Evolutionary conservation across 2,797 vertebrate genomes (phyloP).

Genomic region (Gallinago stenura): DNA sequence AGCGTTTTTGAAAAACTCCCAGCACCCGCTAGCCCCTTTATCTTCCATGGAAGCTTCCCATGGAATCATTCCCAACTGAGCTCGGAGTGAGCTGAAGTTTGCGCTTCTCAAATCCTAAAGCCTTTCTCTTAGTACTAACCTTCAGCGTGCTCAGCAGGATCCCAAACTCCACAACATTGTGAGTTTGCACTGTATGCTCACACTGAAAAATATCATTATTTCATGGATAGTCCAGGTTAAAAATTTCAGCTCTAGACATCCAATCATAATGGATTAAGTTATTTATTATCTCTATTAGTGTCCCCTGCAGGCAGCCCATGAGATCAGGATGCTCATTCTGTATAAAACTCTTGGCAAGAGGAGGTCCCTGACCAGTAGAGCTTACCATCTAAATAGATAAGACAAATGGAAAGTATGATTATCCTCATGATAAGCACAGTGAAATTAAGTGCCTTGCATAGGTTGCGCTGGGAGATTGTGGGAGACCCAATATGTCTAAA

Average conservation of each 20-base stretch:
- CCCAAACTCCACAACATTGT: background rate
- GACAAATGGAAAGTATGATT: slow-evolving; percentile 13
- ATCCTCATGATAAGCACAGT: background rate
- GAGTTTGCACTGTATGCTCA: background rate
- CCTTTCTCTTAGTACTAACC: background rate
- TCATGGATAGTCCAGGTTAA: background rate
- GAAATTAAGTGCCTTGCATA: background rate
- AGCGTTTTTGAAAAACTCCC: background rate
- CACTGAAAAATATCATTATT: background rate
- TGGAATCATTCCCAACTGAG: background rate
- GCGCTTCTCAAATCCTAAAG: background rate
- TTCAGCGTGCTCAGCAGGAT: background rate
- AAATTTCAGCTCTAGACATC: background rate
- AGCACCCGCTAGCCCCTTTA: background rate
- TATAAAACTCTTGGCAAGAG: background rate
- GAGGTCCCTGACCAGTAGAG: background rate
- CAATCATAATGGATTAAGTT: background rate
- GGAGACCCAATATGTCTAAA: background rate
- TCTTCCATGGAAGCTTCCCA: background rate
- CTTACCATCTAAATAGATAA: background rate
- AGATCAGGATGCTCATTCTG: background rate
- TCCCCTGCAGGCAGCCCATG: background rate
- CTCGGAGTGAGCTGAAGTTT: background rate
- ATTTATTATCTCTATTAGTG: slow-evolving; percentile 8
- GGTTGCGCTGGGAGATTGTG: background rate